Percentiles rank a stretch among this genome's conserved stretches.
Evolutionary conservation across 1,140 invertebrate species (phyloP).

Genomic region (Homarus americanus): DNA sequence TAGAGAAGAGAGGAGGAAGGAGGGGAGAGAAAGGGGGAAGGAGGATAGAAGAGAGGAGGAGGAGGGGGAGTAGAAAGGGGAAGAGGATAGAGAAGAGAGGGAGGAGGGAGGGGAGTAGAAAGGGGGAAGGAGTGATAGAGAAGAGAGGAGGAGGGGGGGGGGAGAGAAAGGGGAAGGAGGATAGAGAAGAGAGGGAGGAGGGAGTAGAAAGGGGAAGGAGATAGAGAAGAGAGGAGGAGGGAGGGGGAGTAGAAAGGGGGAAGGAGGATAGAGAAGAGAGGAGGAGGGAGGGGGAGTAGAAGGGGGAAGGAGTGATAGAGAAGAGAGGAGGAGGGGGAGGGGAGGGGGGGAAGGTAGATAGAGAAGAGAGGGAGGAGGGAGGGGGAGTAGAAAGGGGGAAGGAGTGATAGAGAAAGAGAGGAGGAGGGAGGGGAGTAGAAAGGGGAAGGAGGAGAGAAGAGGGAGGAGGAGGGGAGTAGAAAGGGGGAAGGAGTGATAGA

Average conservation of each 20-base stretch:
- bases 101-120: neutral
- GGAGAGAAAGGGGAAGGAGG: too few relatives aligned
- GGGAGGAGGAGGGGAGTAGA: neutral
- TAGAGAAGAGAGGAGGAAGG: neutral
- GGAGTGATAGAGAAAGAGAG: too few relatives aligned
- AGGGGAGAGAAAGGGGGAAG: neutral
- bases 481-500: too few relatives aligned
- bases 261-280: neutral
- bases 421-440: neutral
- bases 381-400: too few relatives aligned
- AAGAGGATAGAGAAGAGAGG: neutral
- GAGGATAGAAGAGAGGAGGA: neutral
- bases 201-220: neutral
- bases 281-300: neutral
- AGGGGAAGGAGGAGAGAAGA: neutral
- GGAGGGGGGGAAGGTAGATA: too few relatives aligned
- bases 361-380: too few relatives aligned
- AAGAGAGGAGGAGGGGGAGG: too few relatives aligned
- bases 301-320: too few relatives aligned
- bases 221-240: neutral
- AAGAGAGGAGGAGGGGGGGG: neutral
- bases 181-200: too few relatives aligned
- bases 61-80: neutral
- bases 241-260: neutral
- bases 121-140: neutral